Evolutionary conservation across 2,888 invertebrate genomes (phyloP).

Genomic region (Artemia sp.): DNA sequence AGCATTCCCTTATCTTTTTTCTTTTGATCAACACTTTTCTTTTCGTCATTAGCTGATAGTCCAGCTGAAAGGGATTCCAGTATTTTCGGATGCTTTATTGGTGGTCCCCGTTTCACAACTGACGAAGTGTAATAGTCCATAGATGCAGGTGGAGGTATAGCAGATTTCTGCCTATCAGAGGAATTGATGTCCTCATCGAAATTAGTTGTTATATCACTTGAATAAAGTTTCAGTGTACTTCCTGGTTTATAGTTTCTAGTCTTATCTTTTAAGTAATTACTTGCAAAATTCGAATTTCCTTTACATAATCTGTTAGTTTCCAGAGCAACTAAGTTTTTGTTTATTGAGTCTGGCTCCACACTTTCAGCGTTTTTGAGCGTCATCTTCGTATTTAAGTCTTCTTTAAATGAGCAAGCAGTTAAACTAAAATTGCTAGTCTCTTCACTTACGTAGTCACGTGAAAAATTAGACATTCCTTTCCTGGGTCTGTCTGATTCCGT

Average conservation of each 20-base stretch:
- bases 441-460: too few species aligned
- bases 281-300: too few species aligned
- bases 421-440: too few species aligned
- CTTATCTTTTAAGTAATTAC: too few species aligned
- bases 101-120: background rate
- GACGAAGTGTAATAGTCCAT: background rate
- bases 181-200: background rate
- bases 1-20: constrained; percentile 9
- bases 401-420: too few species aligned
- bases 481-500: too few species aligned
- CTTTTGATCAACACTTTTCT: background rate
- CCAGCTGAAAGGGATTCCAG: background rate
- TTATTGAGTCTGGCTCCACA: too few species aligned
- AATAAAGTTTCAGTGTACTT: background rate
- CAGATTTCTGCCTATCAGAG: background rate
- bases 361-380: too few species aligned
- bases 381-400: too few species aligned
- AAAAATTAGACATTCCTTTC: too few species aligned
- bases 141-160: constrained; percentile 13
- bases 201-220: constrained; percentile 6
- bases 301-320: too few species aligned
- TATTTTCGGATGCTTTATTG: background rate
- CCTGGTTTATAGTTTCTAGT: background rate
- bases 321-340: too few species aligned
- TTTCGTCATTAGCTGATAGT: background rate